Evolutionary conservation across 2,113 vertebrate genomes (phyloP).

Genomic region (Jaculus jaculus): DNA sequence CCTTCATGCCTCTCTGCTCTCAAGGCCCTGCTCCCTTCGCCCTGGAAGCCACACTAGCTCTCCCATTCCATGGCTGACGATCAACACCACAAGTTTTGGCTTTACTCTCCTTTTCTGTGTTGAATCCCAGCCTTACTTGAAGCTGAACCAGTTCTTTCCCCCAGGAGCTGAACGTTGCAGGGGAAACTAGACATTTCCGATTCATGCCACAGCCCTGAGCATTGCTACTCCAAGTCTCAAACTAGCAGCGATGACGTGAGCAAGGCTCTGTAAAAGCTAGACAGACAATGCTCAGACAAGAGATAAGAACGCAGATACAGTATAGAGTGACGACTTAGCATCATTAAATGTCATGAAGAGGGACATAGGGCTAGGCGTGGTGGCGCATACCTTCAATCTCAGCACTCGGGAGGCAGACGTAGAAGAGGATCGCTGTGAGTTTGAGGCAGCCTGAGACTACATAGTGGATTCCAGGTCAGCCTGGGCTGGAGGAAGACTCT

Average conservation of each 20-base stretch:
- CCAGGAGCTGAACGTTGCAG: not conserved
- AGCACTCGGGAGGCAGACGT: no score
- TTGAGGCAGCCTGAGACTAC: no score
- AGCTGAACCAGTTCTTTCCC: not conserved
- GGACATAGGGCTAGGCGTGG: no score
- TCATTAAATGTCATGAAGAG: not conserved
- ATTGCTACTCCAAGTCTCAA: not conserved
- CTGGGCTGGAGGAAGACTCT: no score
- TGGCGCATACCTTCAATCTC: no score
- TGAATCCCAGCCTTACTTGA: slow-evolving; percentile 1
- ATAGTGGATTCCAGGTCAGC: no score
- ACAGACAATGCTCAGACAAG: not conserved
- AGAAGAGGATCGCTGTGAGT: no score
- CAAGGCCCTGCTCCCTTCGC: no score
- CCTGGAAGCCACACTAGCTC: no score
- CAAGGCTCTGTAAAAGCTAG: not conserved
- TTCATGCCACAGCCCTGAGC: not conserved
- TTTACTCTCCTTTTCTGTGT: not conserved
- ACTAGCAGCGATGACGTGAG: not conserved
- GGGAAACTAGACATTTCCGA: not conserved
- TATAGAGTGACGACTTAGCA: not conserved
- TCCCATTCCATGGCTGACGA: no score
- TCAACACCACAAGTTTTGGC: not conserved
- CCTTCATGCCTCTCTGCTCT: not conserved
- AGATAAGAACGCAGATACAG: not conserved